Evolutionary conservation across 2,797 vertebrate species (phyloP).

Genomic region (Eulemur rubriventer): DNA sequence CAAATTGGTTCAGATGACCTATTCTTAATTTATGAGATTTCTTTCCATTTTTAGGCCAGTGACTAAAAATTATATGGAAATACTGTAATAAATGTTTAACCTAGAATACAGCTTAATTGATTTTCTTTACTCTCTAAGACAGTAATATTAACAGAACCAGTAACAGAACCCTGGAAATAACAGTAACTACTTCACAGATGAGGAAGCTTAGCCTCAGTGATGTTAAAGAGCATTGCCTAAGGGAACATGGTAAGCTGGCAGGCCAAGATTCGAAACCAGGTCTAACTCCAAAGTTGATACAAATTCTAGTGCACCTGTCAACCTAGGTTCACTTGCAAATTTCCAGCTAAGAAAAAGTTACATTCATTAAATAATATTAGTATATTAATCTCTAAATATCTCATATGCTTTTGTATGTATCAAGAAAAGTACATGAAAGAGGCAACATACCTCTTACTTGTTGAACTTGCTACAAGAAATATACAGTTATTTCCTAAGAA

Average conservation of each 20-base stretch:
- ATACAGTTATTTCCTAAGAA: not conserved
- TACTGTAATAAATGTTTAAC: conserved; percentile 8
- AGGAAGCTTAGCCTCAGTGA: not conserved
- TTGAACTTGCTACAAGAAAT: not conserved
- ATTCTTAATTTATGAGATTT: not conserved
- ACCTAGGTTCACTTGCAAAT: conserved; percentile 1
- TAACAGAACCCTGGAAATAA: not conserved
- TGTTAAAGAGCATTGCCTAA: not conserved
- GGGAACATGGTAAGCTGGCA: not conserved
- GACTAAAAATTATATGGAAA: not conserved
- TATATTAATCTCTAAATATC: not conserved
- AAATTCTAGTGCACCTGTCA: not conserved
- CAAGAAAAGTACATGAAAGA: not conserved
- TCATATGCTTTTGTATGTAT: not conserved
- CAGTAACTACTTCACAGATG: not conserved
- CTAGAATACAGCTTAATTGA: not conserved
- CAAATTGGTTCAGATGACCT: not conserved
- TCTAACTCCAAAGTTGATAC: not conserved
- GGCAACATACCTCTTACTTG: not conserved
- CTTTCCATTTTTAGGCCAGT: conserved; percentile 6
- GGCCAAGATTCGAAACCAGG: not conserved
- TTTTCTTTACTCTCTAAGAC: not conserved
- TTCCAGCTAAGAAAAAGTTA: not conserved
- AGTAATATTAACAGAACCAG: not conserved
- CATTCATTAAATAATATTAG: not conserved